Evolutionary conservation across 2,888 invertebrate species (phyloP).

Genomic region (Drosophila lutescens): DNA sequence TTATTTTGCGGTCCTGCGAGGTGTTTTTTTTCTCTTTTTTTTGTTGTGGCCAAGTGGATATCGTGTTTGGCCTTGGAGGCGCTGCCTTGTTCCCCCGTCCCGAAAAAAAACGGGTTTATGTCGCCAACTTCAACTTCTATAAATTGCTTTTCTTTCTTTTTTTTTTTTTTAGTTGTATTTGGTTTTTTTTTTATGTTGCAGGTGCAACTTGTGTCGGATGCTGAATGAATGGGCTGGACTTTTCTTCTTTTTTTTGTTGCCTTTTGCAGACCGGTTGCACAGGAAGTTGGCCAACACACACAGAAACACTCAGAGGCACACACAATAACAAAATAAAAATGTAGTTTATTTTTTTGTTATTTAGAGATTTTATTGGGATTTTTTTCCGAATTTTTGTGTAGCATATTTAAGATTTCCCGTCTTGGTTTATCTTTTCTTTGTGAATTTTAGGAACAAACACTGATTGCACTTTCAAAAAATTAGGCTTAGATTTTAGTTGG

Average conservation of each 20-base stretch:
- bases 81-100: constrained; percentile 6
- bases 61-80: constrained; percentile 41
- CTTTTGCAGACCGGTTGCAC: constrained; percentile 72
- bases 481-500: neutral
- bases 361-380: neutral
- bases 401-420: no score
- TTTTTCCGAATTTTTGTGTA: neutral
- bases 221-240: constrained; percentile 35
- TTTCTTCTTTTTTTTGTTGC: constrained; percentile 47
- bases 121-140: constrained; percentile 20
- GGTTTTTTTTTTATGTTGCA: constrained; percentile 42
- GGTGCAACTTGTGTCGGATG: constrained; percentile 62
- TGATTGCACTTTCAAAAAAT: constrained; percentile 19
- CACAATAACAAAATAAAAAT: constrained; percentile 22
- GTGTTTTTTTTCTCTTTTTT: neutral
- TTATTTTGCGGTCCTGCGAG: constrained; percentile 7
- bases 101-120: constrained; percentile 55
- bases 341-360: constrained; percentile 22
- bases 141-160: constrained; percentile 4
- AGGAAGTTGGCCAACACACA: constrained; percentile 63
- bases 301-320: constrained; percentile 13
- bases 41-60: constrained; percentile 31
- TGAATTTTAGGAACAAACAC: constrained; percentile 11
- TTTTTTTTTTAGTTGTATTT: constrained; percentile 4
- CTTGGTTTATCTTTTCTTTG: neutral